phyloP scores from a whole-genome alignment of 1,140 invertebrate genomes.

The Rhopalosiphum maidis region DNA sequence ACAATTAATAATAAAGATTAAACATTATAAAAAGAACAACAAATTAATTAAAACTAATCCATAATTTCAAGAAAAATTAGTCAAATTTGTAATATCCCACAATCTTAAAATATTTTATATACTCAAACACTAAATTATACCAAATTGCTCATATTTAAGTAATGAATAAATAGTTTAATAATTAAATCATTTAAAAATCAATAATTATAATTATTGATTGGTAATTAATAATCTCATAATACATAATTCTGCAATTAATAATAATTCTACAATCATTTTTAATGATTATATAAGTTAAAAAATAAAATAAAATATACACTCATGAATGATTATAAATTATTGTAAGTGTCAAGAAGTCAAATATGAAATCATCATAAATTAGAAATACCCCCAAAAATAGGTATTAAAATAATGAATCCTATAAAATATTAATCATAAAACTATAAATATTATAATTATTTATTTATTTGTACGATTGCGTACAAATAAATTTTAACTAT shows the following conservation, averaged over 20 bases:
- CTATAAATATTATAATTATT: too few relatives aligned
- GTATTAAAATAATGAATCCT: not conserved
- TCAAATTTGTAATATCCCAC: not conserved
- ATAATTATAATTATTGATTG: not conserved
- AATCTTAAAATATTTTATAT: not conserved
- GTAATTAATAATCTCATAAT: constrained; percentile 7
- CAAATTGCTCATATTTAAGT: not conserved
- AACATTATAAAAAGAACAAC: constrained; percentile 56
- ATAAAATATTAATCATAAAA: too few relatives aligned
- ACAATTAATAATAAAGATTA: constrained; percentile 61
- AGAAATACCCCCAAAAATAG: not conserved
- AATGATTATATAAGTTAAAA: not conserved
- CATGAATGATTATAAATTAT: not conserved
- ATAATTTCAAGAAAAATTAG: not conserved
- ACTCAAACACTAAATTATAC: not conserved
- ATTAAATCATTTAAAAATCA: not conserved
- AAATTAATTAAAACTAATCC: constrained; percentile 25
- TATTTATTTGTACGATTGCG: too few relatives aligned
- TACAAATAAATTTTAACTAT: not conserved
- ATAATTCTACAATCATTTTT: not conserved
- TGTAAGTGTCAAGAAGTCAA: too few relatives aligned
- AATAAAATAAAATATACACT: not conserved
- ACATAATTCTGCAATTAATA: not conserved
- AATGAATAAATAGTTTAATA: not conserved
- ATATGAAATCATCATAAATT: too few relatives aligned